Conservation (phyloP, 2,113 vertebrate species). For the Procavia capensis region DNA sequence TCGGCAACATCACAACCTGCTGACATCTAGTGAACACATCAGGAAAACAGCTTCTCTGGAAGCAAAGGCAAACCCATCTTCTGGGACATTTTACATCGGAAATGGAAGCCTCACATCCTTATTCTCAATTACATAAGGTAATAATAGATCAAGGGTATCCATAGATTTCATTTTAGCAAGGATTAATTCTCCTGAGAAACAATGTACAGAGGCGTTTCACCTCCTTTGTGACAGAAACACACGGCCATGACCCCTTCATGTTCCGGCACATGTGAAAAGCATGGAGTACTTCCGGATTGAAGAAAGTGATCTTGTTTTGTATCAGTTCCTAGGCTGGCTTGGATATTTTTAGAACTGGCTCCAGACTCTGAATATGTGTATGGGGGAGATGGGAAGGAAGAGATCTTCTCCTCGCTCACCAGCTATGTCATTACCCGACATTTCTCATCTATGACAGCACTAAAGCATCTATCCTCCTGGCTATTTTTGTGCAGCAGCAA, state of each 20-base stretch:
- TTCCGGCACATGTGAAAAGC: background rate
- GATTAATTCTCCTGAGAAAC: background rate
- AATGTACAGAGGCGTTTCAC: background rate
- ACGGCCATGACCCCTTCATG: background rate
- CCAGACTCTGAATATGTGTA: background rate
- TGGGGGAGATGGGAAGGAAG: background rate
- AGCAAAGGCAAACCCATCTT: slow-evolving; percentile 16
- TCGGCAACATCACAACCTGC: background rate
- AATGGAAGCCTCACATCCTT: background rate
- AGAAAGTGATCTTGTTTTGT: background rate
- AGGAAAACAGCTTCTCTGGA: background rate
- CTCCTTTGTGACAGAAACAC: background rate
- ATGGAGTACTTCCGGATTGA: background rate
- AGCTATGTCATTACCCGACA: too few relatives aligned
- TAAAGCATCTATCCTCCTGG: too few relatives aligned
- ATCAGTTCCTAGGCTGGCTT: background rate
- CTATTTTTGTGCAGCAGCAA: too few relatives aligned
- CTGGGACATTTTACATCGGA: background rate
- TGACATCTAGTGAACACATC: background rate
- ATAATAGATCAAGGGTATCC: background rate
- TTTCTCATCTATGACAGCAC: too few relatives aligned
- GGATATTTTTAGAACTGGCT: background rate
- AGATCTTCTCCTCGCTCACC: too few relatives aligned
- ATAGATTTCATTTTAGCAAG: background rate
- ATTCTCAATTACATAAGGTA: slow-evolving; percentile 16